A percentile compares a stretch with the other conserved stretches of the same genome.
phyloP scores from a whole-genome alignment of 2,113 vertebrate species.

The Scopus umbretta region DNA sequence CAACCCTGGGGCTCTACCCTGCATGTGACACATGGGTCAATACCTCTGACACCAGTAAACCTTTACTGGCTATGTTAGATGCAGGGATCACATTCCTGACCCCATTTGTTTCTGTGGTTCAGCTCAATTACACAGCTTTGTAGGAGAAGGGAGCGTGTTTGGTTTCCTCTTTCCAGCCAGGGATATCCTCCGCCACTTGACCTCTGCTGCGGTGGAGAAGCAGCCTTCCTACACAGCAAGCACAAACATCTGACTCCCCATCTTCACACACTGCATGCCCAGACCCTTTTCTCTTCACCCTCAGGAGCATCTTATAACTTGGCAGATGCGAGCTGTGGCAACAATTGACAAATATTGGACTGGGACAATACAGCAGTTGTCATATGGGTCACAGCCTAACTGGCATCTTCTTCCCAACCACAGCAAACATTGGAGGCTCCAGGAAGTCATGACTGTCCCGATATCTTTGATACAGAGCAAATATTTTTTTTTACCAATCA shows the following conservation, averaged over 20 bases:
- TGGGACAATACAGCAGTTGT: not conserved
- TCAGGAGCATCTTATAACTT: not conserved
- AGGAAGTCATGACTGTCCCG: not conserved
- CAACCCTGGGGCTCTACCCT: not conserved
- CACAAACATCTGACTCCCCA: not conserved
- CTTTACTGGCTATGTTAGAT: not conserved
- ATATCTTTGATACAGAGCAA: not conserved
- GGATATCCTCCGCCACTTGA: not conserved
- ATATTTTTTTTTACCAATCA: not conserved
- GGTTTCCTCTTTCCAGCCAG: not conserved
- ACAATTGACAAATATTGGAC: accelerated
- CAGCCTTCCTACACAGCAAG: not conserved
- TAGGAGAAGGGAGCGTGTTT: not conserved
- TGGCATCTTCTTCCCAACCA: not conserved
- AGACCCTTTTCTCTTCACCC: not conserved
- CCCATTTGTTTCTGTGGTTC: not conserved
- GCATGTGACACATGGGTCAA: not conserved
- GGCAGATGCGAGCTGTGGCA: not conserved
- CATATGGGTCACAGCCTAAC: not conserved
- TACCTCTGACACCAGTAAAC: not conserved
- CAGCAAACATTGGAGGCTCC: not conserved
- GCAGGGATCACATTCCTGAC: not conserved
- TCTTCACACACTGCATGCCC: accelerated
- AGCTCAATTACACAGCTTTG: not conserved
- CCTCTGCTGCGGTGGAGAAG: not conserved